These are phyloP conservation scores for Peromyscus melanophrys DNA, from an alignment of 2,797 vertebrate genomes.

Conservation along the genomic window DNA sequence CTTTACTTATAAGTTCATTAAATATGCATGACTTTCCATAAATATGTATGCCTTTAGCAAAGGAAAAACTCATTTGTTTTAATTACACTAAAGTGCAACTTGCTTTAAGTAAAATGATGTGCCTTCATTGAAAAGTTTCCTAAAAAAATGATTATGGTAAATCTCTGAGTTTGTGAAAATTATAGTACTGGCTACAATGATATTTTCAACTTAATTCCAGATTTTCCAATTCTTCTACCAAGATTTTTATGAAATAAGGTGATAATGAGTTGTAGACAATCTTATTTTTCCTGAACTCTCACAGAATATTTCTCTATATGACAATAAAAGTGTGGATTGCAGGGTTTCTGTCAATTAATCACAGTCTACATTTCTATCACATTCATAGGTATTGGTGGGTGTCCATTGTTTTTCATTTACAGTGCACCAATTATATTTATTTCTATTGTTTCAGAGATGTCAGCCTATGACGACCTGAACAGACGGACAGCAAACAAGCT, in stretches of 20 bases:
- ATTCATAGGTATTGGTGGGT: background rate
- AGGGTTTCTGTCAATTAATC: background rate
- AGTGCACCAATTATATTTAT: background rate
- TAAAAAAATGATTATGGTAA: background rate
- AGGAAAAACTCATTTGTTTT: background rate
- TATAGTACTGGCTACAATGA: background rate
- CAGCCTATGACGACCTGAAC: background rate
- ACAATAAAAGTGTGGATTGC: background rate
- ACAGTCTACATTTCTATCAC: background rate
- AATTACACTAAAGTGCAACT: background rate
- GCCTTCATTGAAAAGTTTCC: background rate
- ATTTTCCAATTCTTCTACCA: background rate
- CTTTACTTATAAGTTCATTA: background rate
- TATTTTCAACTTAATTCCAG: background rate
- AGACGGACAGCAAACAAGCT: background rate
- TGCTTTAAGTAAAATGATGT: background rate
- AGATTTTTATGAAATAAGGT: background rate
- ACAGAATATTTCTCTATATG: background rate
- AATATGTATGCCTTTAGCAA: background rate
- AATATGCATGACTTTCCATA: background rate
- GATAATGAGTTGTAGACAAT: background rate
- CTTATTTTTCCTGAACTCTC: background rate
- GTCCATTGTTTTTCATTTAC: background rate
- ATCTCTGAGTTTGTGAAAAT: background rate
- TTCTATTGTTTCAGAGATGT: background rate